Evolutionary conservation across 2,888 invertebrate genomes (phyloP).

Genomic region (Drosophila diplacantha): DNA sequence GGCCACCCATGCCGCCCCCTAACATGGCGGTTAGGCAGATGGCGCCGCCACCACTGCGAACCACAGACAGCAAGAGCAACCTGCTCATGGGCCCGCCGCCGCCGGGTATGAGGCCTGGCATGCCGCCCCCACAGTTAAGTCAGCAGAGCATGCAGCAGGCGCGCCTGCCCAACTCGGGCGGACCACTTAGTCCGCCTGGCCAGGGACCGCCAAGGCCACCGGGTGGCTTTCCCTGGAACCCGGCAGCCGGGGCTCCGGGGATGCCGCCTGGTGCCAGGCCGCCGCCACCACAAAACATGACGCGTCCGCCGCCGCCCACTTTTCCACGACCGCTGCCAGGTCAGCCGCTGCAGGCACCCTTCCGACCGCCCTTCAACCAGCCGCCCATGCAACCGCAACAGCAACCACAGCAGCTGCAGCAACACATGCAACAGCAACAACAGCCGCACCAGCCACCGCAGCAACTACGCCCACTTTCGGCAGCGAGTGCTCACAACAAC

Average conservation of each 20-base stretch:
- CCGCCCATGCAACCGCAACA: slow-evolving; percentile 54
- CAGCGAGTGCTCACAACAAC: slow-evolving; percentile 54
- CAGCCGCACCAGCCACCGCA: slow-evolving; percentile 58
- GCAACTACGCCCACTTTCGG: slow-evolving; percentile 60
- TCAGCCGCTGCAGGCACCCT: slow-evolving; percentile 69
- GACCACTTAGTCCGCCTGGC: slow-evolving; percentile 71
- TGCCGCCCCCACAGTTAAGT: slow-evolving; percentile 60
- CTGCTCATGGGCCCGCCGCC: slow-evolving; percentile 69
- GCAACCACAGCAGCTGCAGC: slow-evolving; percentile 52
- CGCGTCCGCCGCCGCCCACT: slow-evolving; percentile 61
- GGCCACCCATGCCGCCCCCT: slow-evolving; percentile 73
- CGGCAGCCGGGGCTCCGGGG: slow-evolving; percentile 48
- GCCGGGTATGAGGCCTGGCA: slow-evolving; percentile 21
- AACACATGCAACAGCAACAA: slow-evolving; percentile 45
- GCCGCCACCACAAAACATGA: slow-evolving; percentile 60
- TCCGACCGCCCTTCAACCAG: slow-evolving; percentile 68
- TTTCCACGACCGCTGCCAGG: slow-evolving; percentile 66
- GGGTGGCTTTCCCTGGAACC: slow-evolving; percentile 69
- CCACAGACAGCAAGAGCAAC: slow-evolving; percentile 79
- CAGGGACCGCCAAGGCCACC: slow-evolving; percentile 73
- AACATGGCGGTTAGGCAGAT: slow-evolving; percentile 63
- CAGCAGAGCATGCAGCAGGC: slow-evolving; percentile 69
- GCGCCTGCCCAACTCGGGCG: slow-evolving; percentile 60
- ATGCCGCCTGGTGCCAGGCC: slow-evolving; percentile 56
- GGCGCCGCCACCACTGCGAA: slow-evolving; percentile 74